phyloP scores from a whole-genome alignment of 2,113 vertebrate species.

The Hyperopisus bebe region DNA sequence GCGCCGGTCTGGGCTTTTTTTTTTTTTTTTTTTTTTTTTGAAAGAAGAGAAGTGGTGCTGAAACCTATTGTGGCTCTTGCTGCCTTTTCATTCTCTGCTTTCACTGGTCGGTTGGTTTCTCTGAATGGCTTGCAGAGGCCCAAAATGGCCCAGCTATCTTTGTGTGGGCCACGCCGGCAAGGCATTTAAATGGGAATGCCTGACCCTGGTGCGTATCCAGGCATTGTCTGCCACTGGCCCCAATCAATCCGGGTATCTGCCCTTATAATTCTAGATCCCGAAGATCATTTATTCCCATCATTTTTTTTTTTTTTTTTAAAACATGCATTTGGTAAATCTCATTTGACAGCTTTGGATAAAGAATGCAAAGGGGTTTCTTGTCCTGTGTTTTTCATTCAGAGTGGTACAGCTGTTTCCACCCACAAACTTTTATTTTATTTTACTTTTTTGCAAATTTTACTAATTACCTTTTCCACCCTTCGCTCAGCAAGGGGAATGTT shows the following conservation, averaged over 20 bases:
- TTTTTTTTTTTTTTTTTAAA: slow-evolving; percentile 22
- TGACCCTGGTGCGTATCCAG: not conserved
- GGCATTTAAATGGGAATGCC: not conserved
- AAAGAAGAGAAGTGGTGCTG: not conserved
- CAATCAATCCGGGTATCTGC: not conserved
- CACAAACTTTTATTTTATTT: not conserved
- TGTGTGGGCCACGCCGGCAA: not conserved
- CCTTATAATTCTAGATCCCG: slow-evolving; percentile 33
- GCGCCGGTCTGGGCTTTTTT: not conserved
- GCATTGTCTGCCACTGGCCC: slow-evolving; percentile 22
- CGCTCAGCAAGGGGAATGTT: not conserved
- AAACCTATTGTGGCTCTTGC: not conserved
- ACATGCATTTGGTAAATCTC: slow-evolving; percentile 31
- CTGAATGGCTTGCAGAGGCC: not conserved
- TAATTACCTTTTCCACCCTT: not conserved
- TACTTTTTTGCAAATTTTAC: not conserved
- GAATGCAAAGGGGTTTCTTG: slow-evolving; percentile 23
- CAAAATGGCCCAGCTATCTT: not conserved
- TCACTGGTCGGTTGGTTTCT: not conserved
- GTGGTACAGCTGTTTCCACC: slow-evolving; percentile 26
- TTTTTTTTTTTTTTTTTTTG: not conserved
- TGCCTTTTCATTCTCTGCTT: not conserved
- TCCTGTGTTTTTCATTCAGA: not conserved
- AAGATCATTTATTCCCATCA: slow-evolving; percentile 40
- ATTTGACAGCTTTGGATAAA: slow-evolving; percentile 36